Evolutionary conservation across 1,140 invertebrate species (phyloP).

Genomic region (Trichonephila clavata): DNA sequence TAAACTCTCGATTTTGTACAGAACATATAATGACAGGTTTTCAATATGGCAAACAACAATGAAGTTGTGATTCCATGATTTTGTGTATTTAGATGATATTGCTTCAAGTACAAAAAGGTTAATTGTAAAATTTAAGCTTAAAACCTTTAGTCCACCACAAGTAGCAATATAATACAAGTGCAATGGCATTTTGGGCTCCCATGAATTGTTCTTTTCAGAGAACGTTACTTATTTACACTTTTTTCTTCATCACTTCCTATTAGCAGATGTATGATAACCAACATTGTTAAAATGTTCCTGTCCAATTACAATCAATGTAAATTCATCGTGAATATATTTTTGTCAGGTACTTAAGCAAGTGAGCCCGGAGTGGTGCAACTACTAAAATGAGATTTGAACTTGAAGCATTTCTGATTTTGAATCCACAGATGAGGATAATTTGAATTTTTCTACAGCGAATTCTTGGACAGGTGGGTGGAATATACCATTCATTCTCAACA

Average conservation of each 20-base stretch:
- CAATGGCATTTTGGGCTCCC: conserved; percentile 64
- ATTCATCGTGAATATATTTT: neutral
- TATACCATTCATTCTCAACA: neutral
- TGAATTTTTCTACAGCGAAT: neutral
- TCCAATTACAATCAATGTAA: neutral
- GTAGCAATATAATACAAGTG: conserved; percentile 63
- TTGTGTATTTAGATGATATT: conserved; percentile 12
- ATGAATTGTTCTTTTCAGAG: neutral
- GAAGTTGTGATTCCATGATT: conserved; percentile 34
- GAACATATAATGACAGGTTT: conserved; percentile 23
- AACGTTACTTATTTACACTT: conserved; percentile 8
- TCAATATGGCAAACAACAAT: conserved; percentile 32
- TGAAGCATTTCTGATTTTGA: neutral
- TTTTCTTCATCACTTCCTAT: neutral
- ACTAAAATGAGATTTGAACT: conserved; percentile 59
- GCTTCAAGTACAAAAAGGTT: conserved; percentile 67
- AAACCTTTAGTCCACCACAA: conserved; percentile 59
- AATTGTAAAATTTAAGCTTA: conserved; percentile 71
- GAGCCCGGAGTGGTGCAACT: conserved; percentile 49
- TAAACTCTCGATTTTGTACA: conserved; percentile 48
- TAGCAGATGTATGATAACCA: neutral
- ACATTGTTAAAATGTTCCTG: neutral
- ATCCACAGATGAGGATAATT: neutral
- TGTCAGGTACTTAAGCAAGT: conserved; percentile 58
- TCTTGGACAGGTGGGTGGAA: conserved; percentile 43